These are phyloP conservation scores for Vimba vimba DNA, from an alignment of 2,113 vertebrate species.

Conservation along the genomic window DNA sequence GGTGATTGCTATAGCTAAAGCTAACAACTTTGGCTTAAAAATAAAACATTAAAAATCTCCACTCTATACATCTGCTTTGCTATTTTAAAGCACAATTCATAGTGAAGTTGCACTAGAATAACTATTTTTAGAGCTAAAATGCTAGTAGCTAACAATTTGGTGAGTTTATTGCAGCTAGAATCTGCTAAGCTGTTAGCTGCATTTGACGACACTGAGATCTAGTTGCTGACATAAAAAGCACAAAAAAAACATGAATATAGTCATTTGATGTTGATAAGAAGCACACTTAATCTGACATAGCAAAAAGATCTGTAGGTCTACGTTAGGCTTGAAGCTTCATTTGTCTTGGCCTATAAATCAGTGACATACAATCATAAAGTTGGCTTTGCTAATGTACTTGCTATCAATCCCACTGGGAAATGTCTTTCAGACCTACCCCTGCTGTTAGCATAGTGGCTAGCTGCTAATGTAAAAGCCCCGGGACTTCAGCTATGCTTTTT, in stretches of 20 bases:
- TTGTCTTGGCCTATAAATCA: background rate
- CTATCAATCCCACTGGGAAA: background rate
- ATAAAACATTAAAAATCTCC: background rate
- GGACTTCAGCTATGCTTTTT: conserved; percentile 61
- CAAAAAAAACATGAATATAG: background rate
- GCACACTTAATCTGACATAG: background rate
- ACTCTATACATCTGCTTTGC: background rate
- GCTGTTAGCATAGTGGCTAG: conserved; percentile 40
- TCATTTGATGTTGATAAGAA: background rate
- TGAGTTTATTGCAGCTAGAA: background rate
- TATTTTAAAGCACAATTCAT: background rate
- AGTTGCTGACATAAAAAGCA: background rate
- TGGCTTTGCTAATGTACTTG: background rate
- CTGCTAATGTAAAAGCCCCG: conserved; percentile 60
- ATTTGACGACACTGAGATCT: background rate
- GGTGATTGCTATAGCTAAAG: background rate
- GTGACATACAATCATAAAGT: background rate
- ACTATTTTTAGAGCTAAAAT: background rate
- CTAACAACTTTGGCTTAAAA: background rate
- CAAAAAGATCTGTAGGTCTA: background rate
- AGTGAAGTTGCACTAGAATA: background rate
- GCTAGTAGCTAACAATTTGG: background rate
- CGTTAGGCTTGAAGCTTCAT: background rate
- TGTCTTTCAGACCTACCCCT: background rate
- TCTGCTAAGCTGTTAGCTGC: background rate